Conservation (phyloP, 2,888 invertebrate genomes). For the Drosophila leonis region DNA sequence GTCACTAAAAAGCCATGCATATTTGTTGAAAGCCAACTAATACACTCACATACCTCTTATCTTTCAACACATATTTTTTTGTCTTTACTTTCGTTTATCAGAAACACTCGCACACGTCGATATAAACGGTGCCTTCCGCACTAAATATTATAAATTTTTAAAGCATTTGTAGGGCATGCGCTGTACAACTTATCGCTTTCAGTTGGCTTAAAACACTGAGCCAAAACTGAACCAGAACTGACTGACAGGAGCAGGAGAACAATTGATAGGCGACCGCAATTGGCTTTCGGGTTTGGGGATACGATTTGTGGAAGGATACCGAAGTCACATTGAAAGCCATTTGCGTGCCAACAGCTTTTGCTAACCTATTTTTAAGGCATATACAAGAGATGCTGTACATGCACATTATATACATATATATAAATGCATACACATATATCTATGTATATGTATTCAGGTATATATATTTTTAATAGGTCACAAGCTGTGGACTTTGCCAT, state of each 20-base stretch:
- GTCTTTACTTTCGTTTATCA: conserved; percentile 24
- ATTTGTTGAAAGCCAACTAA: neutral
- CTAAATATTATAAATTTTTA: conserved; percentile 45
- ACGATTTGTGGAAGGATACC: conserved; percentile 6
- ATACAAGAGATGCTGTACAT: conserved; percentile 1
- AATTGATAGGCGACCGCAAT: conserved; percentile 57
- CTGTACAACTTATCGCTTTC: conserved; percentile 50
- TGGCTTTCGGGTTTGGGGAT: conserved; percentile 24
- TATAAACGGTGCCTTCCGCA: conserved; percentile 26
- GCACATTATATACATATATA: conserved; percentile 7
- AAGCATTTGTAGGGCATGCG: conserved; percentile 11
- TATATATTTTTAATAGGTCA: conserved; percentile 61
- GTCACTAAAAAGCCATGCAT: neutral
- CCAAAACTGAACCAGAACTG: neutral
- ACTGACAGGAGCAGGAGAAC: conserved; percentile 6
- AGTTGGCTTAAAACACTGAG: conserved; percentile 54
- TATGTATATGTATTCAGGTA: neutral
- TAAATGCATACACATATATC: conserved; percentile 12
- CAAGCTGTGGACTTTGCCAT: conserved; percentile 56
- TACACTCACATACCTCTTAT: neutral
- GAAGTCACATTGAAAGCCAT: conserved; percentile 37
- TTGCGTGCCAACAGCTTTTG: conserved; percentile 38
- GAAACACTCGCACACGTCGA: conserved; percentile 18
- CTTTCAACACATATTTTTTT: conserved; percentile 4
- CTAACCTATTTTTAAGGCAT: conserved; percentile 24